Evolutionary conservation across 2,888 invertebrate species (phyloP).

Genomic region (Bibio marci): DNA sequence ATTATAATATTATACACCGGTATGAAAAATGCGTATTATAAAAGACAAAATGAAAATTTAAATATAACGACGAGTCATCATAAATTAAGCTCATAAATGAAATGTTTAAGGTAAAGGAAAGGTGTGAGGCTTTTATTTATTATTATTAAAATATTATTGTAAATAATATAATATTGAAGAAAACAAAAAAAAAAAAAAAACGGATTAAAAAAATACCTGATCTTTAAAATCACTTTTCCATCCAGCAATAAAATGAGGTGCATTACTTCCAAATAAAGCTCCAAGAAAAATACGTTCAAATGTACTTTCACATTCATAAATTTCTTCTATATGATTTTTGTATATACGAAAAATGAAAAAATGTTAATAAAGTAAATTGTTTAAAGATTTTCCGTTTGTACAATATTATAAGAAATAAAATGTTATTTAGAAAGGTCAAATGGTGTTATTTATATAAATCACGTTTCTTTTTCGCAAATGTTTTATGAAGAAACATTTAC

Average conservation of each 20-base stretch:
- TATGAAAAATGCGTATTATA: neutral
- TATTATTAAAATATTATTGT: neutral
- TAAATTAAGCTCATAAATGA: too few species aligned
- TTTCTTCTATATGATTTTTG: conserved; percentile 27
- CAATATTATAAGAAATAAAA: too few species aligned
- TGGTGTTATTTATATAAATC: neutral
- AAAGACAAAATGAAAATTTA: neutral
- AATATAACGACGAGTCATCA: too few species aligned
- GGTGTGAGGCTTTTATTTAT: too few species aligned
- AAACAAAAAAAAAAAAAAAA: too few species aligned
- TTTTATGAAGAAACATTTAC: too few species aligned
- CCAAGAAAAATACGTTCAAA: conserved; percentile 52
- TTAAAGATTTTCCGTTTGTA: neutral
- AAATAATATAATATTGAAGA: neutral
- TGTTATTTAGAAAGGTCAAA: neutral
- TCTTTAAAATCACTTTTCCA: conserved; percentile 74
- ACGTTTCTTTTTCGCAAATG: too few species aligned
- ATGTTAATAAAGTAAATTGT: neutral
- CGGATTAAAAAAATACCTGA: conserved; percentile 19
- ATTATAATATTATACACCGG: neutral
- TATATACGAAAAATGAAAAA: too few species aligned
- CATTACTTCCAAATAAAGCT: conserved; percentile 63
- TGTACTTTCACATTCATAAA: conserved; percentile 44
- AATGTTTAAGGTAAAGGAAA: too few species aligned
- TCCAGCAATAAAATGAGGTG: conserved; percentile 66